Evolutionary conservation across 2,888 invertebrate species (phyloP), one percentile per base, ranked within the genome.

Genomic region (Theodoxus fluviatilis): DNA sequence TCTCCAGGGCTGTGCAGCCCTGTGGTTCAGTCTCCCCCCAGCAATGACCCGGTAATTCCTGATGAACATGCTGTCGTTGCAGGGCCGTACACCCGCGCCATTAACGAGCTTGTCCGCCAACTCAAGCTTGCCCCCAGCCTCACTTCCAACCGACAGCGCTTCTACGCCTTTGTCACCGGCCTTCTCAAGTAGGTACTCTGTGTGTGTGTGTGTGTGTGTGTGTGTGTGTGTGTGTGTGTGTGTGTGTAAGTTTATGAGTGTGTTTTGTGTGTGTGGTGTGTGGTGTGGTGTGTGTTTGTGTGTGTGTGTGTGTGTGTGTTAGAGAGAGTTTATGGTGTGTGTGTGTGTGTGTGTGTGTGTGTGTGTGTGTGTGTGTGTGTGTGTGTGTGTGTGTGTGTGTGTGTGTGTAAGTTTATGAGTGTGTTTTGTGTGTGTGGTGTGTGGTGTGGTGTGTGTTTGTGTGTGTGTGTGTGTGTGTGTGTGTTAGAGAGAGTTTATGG

Each of bases 131-230:
- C 94, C 86, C 93, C 94, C 83, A 92, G 92, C 61, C 91, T 94
- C 37, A 92, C 92, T 15, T 94, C 94, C 87, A 94, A 93, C 78
- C 90, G 93, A 82, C 91, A 94, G 80, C 94, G 94, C 86, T 95
- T 95, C 85, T 94, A 94, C 85, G 94, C 94, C 68, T 95, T 95
- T 85, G 91, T 94, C 75, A 91, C 94, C 84, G 95, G 94, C 59
- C 89, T 95, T 73, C 89, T 95, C 69, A 95, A 95, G 93, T 93
- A 89, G 90, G 92, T 90, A 31, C 18, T 22, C 1, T 35, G 15
- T 15, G 61, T 25, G 7, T 52, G n/a, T 37, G 31, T 7, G n/a
- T 15, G 22, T 3, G 52, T 55, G 55, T 22, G 9, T 12, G 7
- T 43, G 15, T 7, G 7, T 12, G 43, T 49, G 28, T 69, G 28